Conservation (phyloP, 2,797 vertebrate species). For the Diplodus puntazzo region DNA sequence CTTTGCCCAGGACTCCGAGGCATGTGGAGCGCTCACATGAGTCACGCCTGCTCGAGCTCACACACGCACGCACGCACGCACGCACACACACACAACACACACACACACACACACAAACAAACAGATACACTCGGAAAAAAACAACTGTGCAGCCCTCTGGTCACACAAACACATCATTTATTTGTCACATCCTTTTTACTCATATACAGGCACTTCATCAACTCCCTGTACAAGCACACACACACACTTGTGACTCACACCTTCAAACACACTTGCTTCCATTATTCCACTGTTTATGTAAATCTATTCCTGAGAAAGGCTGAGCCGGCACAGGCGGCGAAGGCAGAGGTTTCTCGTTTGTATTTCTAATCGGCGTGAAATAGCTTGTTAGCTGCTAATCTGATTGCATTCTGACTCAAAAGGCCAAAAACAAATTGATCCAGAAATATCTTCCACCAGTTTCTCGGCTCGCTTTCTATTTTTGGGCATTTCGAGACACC, state of each 20-base stretch:
- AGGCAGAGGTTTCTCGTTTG: constrained; percentile 3
- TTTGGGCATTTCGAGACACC: neutral
- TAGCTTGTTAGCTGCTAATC: constrained; percentile 49
- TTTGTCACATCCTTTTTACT: neutral
- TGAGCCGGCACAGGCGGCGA: neutral
- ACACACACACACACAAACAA: neutral
- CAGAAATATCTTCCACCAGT: neutral
- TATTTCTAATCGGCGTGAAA: constrained; percentile 47
- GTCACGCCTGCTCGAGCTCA: neutral
- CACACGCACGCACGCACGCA: too few species aligned
- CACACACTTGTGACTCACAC: constrained; percentile 15
- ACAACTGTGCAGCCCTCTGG: neutral
- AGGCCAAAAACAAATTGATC: constrained; percentile 32
- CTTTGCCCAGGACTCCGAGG: neutral
- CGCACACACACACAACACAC: neutral
- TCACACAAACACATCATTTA: neutral
- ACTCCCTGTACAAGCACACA: neutral
- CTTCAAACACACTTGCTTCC: neutral
- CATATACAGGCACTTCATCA: neutral
- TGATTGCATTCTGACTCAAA: constrained; percentile 46
- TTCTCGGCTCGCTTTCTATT: neutral
- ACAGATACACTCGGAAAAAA: neutral
- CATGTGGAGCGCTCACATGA: neutral
- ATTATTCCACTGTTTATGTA: constrained; percentile 23
- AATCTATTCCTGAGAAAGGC: constrained; percentile 1